Percentiles rank a stretch among this genome's conserved stretches.
phyloP scores from a whole-genome alignment of 2,797 vertebrate species.

The Pelodytes ibericus region DNA sequence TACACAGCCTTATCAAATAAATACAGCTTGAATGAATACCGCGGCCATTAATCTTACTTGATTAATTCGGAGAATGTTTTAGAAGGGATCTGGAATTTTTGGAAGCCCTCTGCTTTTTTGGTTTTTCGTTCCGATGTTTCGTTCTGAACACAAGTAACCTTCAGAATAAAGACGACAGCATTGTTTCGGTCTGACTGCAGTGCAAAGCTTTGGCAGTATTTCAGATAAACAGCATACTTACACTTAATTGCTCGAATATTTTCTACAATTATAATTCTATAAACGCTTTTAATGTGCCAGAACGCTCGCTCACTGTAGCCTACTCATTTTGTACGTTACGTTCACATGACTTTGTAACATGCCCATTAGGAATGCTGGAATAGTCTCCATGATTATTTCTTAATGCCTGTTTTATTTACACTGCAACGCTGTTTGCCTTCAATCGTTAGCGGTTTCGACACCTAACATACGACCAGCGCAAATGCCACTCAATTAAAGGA shows the following conservation, averaged over 20 bases:
- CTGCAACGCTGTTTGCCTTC: too few relatives aligned
- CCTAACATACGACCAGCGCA: too few relatives aligned
- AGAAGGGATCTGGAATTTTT: slow-evolving; percentile 64
- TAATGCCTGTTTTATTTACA: slow-evolving; percentile 22
- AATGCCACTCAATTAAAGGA: too few relatives aligned
- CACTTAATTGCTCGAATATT: slow-evolving; percentile 72
- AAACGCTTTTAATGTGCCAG: slow-evolving; percentile 67
- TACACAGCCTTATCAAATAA: slow-evolving; percentile 64
- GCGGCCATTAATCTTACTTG: slow-evolving; percentile 37
- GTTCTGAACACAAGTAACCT: slow-evolving; percentile 59
- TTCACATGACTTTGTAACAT: slow-evolving; percentile 23
- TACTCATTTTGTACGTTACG: slow-evolving; percentile 55
- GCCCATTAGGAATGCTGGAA: neutral
- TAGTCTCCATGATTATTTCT: slow-evolving; percentile 18
- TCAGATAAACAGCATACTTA: slow-evolving; percentile 74
- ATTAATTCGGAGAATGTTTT: slow-evolving; percentile 61
- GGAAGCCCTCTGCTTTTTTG: neutral
- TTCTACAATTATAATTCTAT: slow-evolving; percentile 72
- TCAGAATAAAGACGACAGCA: slow-evolving; percentile 59
- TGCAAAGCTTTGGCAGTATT: slow-evolving; percentile 67
- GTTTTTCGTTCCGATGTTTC: slow-evolving; percentile 62
- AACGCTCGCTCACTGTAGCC: slow-evolving; percentile 65
- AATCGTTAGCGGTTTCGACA: too few relatives aligned
- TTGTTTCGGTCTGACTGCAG: slow-evolving; percentile 67
- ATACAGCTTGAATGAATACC: slow-evolving; percentile 59